Evolutionary conservation across 92 coral and sea anemone species (phyloP).

Genomic region (Epizoanthus stellaris): DNA sequence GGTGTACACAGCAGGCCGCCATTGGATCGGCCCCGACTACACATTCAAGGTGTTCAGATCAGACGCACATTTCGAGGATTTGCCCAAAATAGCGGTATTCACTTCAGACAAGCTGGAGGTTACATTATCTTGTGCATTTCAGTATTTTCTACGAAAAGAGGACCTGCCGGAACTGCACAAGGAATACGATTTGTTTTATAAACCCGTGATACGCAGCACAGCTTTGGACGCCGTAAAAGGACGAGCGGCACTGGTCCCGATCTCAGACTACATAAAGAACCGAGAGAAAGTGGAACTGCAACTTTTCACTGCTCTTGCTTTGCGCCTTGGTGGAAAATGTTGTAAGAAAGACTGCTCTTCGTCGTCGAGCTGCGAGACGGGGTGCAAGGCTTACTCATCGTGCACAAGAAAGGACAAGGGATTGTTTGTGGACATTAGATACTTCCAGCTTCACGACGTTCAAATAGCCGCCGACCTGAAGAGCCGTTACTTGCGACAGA

Average conservation of each 20-base stretch:
- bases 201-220: slow-evolving; percentile 24
- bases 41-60: slow-evolving; percentile 73
- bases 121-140: slow-evolving; percentile 68
- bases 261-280: slow-evolving; percentile 60
- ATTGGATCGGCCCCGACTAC: slow-evolving; percentile 79
- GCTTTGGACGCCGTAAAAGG: slow-evolving; percentile 45
- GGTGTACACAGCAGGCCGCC: slow-evolving; percentile 71
- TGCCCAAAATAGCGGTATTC: slow-evolving; percentile 59
- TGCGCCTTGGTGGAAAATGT: slow-evolving; percentile 43
- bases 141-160: slow-evolving; percentile 72
- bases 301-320: slow-evolving; percentile 24
- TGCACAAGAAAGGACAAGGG: slow-evolving; percentile 79
- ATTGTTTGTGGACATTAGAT: slow-evolving; percentile 82
- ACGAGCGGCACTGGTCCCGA: slow-evolving; percentile 62
- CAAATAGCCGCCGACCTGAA: slow-evolving; percentile 84
- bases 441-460: slow-evolving; percentile 85
- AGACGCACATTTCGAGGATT: slow-evolving; percentile 67
- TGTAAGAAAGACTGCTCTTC: slow-evolving; percentile 66
- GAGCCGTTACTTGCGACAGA: slow-evolving; percentile 82
- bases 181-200: slow-evolving; percentile 72
- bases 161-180: slow-evolving; percentile 72
- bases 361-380: slow-evolving; percentile 42
- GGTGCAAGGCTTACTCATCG: slow-evolving; percentile 54
- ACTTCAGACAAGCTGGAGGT: slow-evolving; percentile 76
- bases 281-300: slow-evolving; percentile 26